Conservation (phyloP, 2,888 invertebrate genomes). For the Endomychus coccineus region DNA sequence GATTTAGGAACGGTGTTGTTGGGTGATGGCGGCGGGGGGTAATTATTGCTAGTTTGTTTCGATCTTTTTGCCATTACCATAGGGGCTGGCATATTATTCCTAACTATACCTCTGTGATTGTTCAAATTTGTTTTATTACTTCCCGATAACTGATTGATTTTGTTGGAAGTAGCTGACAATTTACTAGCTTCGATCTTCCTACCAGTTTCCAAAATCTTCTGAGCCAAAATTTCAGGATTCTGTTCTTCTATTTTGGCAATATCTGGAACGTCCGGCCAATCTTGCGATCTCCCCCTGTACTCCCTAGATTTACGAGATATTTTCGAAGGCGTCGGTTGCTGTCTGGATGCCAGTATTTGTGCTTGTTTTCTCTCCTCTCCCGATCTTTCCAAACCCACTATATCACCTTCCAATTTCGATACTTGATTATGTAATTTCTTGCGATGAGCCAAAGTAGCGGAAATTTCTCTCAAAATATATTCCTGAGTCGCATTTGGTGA, state of each 20-base stretch:
- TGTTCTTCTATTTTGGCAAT: conserved; percentile 87
- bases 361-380: conserved; percentile 55
- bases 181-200: conserved; percentile 83
- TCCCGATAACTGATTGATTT: conserved; percentile 24
- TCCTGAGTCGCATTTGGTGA: conserved; percentile 69
- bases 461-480: conserved; percentile 78
- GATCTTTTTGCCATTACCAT: conserved; percentile 36
- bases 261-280: conserved; percentile 88
- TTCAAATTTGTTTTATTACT: conserved; percentile 23
- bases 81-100: conserved; percentile 39
- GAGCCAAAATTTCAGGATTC: conserved; percentile 82
- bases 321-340: conserved; percentile 35
- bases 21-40: conserved; percentile 17
- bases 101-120: conserved; percentile 29
- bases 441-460: conserved; percentile 72
- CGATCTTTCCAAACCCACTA: conserved; percentile 64
- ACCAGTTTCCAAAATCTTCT: conserved; percentile 84
- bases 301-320: conserved; percentile 58
- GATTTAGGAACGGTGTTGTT: conserved; percentile 8
- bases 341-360: conserved; percentile 27
- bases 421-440: conserved; percentile 79
- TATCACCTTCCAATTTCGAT: conserved; percentile 71
- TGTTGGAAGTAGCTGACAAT: conserved; percentile 38
- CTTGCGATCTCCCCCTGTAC: conserved; percentile 73
- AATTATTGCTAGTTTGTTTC: conserved; percentile 17